A percentile compares a stretch with the other conserved stretches of the same genome.
Evolutionary conservation across 2,888 invertebrate genomes (phyloP).

Genomic region (Pimpla rufipes): DNA sequence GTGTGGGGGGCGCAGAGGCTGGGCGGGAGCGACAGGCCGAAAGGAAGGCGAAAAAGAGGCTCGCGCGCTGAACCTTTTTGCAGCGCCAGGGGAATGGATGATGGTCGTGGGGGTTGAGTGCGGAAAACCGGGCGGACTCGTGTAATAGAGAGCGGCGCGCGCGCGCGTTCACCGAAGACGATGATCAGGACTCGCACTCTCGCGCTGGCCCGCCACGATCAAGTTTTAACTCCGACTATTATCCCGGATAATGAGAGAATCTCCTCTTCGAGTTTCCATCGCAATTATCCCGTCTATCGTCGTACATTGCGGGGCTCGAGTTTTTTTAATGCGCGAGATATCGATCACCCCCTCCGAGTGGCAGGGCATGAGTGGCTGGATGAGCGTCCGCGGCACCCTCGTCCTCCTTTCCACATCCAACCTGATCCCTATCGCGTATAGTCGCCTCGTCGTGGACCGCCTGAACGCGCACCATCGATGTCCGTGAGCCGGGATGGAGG

Average conservation of each 20-base stretch:
- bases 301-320: constrained; percentile 45
- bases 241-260: constrained; percentile 67
- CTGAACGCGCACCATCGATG: constrained; percentile 67
- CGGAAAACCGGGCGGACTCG: constrained; percentile 39
- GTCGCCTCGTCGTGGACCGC: constrained; percentile 60
- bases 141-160: constrained; percentile 33
- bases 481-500: constrained; percentile 65
- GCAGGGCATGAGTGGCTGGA: constrained; percentile 55
- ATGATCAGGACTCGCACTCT: constrained; percentile 58
- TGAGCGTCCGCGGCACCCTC: constrained; percentile 68
- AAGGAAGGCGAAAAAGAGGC: constrained; percentile 10
- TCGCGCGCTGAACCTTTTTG: constrained; percentile 54
- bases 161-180: constrained; percentile 33
- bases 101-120: constrained; percentile 18
- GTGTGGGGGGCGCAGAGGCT: constrained; percentile 19
- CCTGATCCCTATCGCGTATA: constrained; percentile 43
- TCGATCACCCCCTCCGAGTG: constrained; percentile 73
- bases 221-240: constrained; percentile 65
- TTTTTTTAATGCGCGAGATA: constrained; percentile 73
- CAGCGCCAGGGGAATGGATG: constrained; percentile 9
- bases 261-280: constrained; percentile 52
- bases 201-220: constrained; percentile 55
- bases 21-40: constrained; percentile 35
- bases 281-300: constrained; percentile 43
- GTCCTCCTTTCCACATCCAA: constrained; percentile 39